phyloP scores from a whole-genome alignment of 1,140 invertebrate genomes.

The Drosophila saltans region DNA sequence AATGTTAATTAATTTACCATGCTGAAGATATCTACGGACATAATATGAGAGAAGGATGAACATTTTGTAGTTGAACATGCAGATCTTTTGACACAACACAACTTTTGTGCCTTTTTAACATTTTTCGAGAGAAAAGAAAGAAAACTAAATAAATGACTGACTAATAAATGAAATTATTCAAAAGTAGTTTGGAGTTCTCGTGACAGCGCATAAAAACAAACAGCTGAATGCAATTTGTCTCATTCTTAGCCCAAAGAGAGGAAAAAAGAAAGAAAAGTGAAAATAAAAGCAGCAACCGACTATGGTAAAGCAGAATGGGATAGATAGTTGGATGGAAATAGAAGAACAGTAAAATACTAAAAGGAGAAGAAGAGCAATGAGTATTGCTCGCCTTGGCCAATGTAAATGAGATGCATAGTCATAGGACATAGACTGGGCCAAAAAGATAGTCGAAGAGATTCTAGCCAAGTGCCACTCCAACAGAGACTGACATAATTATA shows the following conservation, averaged over 20 bases:
- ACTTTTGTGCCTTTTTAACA: constrained; percentile 53
- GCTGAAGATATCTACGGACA: neutral
- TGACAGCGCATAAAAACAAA: constrained; percentile 76
- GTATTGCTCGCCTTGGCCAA: constrained; percentile 31
- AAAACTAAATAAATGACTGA: constrained; percentile 75
- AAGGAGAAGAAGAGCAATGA: constrained; percentile 24
- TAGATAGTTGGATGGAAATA: constrained; percentile 24
- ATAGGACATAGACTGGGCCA: constrained; percentile 14
- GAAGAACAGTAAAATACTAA: constrained; percentile 9
- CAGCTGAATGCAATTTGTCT: constrained; percentile 75
- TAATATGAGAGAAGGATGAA: neutral
- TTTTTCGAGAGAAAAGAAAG: constrained; percentile 45
- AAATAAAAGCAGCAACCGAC: constrained; percentile 47
- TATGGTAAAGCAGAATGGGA: constrained; percentile 35
- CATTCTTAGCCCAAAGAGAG: constrained; percentile 58
- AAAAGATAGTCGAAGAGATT: constrained; percentile 45
- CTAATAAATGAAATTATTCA: constrained; percentile 78
- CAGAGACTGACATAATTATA: constrained; percentile 63
- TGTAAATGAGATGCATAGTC: constrained; percentile 69
- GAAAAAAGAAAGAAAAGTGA: constrained; percentile 55
- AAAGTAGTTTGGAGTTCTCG: constrained; percentile 74
- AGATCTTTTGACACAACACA: constrained; percentile 66
- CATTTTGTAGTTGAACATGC: constrained; percentile 14
- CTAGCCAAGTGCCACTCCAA: constrained; percentile 36
- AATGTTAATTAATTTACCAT: neutral